Percentiles rank a stretch among this genome's conserved stretches.
phyloP scores from a whole-genome alignment of 2,888 invertebrate species.

The Pecten maximus region DNA sequence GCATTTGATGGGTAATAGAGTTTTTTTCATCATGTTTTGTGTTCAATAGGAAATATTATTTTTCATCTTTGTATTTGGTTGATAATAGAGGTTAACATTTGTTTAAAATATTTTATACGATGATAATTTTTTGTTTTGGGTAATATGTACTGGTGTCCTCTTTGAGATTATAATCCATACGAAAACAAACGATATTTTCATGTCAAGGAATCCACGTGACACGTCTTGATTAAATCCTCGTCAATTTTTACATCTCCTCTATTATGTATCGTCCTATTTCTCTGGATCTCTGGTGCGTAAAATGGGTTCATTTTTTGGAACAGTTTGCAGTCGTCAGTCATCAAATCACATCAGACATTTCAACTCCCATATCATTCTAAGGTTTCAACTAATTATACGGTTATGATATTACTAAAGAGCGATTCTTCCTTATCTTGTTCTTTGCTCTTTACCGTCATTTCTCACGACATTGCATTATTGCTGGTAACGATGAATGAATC shows the following conservation, averaged over 20 bases:
- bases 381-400: background rate
- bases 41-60: no score
- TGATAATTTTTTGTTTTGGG: no score
- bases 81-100: no score
- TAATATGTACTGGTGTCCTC: no score
- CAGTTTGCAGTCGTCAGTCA: background rate
- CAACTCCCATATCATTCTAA: background rate
- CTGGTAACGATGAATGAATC: background rate
- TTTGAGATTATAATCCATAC: no score
- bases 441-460: background rate
- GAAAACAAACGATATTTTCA: no score
- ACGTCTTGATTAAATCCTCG: background rate
- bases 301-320: background rate
- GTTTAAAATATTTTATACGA: no score
- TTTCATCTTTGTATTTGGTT: no score
- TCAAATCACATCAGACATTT: background rate
- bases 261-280: background rate
- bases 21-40: no score
- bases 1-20: no score
- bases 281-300: background rate
- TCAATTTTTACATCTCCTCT: background rate
- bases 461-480: background rate
- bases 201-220: background rate
- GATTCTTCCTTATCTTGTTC: background rate
- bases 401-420: constrained; percentile 9